These are phyloP conservation scores for Sminthurinus signatus DNA, from an alignment of 1,140 invertebrate genomes.

Conservation along the genomic window DNA sequence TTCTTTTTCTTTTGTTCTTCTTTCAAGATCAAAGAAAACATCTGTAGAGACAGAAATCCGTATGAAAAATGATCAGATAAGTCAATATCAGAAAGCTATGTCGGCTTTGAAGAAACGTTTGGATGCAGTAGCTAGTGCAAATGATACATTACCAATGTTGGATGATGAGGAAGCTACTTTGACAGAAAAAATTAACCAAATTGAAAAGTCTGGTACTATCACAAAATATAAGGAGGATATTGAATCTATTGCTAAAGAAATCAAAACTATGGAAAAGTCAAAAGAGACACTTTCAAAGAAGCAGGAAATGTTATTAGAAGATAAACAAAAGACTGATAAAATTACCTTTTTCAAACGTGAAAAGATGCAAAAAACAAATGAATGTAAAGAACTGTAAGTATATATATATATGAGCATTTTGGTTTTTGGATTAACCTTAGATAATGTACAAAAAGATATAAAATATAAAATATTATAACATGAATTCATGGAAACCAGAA, in stretches of 20 bases:
- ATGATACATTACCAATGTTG: constrained; percentile 15
- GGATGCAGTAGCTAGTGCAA: constrained; percentile 19
- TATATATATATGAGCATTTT: neutral
- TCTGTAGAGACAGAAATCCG: constrained; percentile 46
- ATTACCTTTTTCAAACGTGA: constrained; percentile 51
- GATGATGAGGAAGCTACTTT: constrained; percentile 21
- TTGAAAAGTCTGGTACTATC: constrained; percentile 29
- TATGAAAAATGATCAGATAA: constrained; percentile 46
- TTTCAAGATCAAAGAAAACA: constrained; percentile 17
- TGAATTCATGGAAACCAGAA: too few species aligned
- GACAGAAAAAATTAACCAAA: constrained; percentile 15
- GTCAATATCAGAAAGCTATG: constrained; percentile 44
- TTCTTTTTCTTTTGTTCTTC: neutral
- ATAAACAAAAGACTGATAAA: constrained; percentile 36
- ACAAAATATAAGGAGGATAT: constrained; percentile 28
- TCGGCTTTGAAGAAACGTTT: constrained; percentile 13
- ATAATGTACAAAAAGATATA: too few species aligned
- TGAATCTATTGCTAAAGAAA: constrained; percentile 39
- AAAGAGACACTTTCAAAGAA: constrained; percentile 40
- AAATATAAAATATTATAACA: too few species aligned
- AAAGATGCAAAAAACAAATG: constrained; percentile 48
- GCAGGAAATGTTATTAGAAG: constrained; percentile 11
- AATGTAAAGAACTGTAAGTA: constrained; percentile 43
- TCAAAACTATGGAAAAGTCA: constrained; percentile 42
- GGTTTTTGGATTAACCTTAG: too few species aligned